These are phyloP conservation scores for Drosophila rubida DNA, from an alignment of 2,888 invertebrate species.

Conservation along the genomic window DNA sequence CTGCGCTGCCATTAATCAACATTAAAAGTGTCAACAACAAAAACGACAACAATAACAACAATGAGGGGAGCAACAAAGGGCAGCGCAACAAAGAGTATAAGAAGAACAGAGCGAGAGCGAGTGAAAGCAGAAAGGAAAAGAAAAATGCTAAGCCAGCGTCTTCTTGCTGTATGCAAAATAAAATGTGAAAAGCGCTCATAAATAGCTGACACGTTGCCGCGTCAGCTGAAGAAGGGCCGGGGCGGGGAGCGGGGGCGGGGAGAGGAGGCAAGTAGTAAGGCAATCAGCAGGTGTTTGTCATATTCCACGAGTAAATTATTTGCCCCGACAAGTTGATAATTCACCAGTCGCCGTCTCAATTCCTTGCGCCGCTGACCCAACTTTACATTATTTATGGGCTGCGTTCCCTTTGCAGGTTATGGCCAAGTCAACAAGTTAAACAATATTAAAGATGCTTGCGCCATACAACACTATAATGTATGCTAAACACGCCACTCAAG, in stretches of 20 bases:
- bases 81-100: background rate
- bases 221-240: background rate
- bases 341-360: conserved; percentile 27
- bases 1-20: conserved; percentile 68
- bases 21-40: conserved; percentile 74
- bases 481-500: background rate
- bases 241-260: no score
- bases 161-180: conserved; percentile 56
- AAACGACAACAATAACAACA: conserved; percentile 19
- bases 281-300: conserved; percentile 76
- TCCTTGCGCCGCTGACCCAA: conserved; percentile 3
- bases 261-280: conserved; percentile 32
- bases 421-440: background rate
- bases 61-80: background rate
- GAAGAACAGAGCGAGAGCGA: background rate
- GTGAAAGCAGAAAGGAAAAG: conserved; percentile 4
- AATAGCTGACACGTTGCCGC: conserved; percentile 60
- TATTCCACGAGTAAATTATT: conserved; percentile 62
- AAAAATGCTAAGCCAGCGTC: conserved; percentile 34
- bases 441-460: background rate
- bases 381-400: conserved; percentile 2
- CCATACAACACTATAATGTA: background rate
- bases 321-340: conserved; percentile 55
- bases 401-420: background rate
- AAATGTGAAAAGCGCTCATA: conserved; percentile 67